phyloP scores from a whole-genome alignment of 2,797 vertebrate species.

The Podarcis lilfordi region DNA sequence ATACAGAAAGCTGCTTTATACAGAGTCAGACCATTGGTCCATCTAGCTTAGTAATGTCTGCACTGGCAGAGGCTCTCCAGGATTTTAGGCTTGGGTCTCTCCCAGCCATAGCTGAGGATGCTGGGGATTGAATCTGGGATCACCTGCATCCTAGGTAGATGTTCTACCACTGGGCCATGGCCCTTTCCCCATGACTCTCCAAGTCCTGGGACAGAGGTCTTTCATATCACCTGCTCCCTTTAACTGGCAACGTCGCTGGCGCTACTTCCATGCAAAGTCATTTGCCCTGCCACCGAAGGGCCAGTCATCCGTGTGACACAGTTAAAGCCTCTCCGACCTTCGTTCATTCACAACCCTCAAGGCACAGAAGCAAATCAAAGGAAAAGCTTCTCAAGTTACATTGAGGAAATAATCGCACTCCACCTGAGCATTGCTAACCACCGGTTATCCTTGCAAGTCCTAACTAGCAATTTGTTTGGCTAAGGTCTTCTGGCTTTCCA shows the following conservation, averaged over 20 bases:
- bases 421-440: neutral
- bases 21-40: no score
- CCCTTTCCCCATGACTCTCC: neutral
- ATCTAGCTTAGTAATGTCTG: no score
- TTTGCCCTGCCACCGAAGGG: no score
- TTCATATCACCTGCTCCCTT: neutral
- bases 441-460: conserved; percentile 1
- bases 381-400: neutral
- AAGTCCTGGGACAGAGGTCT: neutral
- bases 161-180: no score
- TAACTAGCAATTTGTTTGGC: neutral
- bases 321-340: neutral
- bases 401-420: neutral
- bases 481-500: neutral
- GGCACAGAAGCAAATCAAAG: neutral
- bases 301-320: neutral
- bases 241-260: neutral
- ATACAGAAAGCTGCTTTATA: no score
- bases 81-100: no score
- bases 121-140: no score
- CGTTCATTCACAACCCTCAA: neutral
- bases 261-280: neutral
- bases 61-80: no score
- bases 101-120: no score
- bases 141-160: no score